phyloP scores from a whole-genome alignment of 2,113 vertebrate species.

The Coptodon rendalli region DNA sequence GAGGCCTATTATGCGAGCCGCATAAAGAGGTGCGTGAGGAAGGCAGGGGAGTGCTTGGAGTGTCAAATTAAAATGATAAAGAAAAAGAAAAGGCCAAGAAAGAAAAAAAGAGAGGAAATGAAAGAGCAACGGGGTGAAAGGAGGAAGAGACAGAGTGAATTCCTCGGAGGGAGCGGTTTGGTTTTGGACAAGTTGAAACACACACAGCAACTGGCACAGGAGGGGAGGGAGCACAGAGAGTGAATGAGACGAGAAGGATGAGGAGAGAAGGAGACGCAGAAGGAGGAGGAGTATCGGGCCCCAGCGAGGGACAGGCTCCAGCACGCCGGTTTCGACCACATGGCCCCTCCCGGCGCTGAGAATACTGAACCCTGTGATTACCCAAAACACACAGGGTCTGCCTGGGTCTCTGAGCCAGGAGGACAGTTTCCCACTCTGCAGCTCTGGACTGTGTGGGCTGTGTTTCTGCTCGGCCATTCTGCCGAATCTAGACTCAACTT shows the following conservation, averaged over 20 bases:
- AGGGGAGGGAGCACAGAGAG: constrained; percentile 19
- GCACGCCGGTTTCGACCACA: constrained; percentile 74
- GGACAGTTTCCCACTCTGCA: constrained; percentile 22
- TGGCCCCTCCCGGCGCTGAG: constrained; percentile 66
- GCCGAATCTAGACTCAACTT: neutral
- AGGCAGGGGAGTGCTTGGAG: neutral
- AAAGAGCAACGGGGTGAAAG: constrained; percentile 24
- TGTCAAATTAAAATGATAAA: constrained; percentile 23
- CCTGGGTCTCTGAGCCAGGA: constrained; percentile 45
- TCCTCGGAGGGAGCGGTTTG: constrained; percentile 41
- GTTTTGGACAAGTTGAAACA: constrained; percentile 48
- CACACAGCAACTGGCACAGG: neutral
- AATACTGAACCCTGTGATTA: constrained; percentile 77
- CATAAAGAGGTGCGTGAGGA: neutral
- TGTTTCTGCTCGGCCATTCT: neutral
- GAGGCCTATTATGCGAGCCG: neutral
- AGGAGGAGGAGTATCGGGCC: constrained; percentile 47
- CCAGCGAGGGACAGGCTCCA: constrained; percentile 59
- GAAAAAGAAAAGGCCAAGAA: neutral
- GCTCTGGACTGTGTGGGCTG: neutral
- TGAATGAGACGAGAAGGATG: constrained; percentile 39
- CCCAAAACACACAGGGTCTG: constrained; percentile 63
- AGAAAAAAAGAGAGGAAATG: constrained; percentile 15
- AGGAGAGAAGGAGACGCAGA: constrained; percentile 13
- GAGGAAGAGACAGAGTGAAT: constrained; percentile 21